phyloP scores from a whole-genome alignment of 2,888 invertebrate species.

The Phyllotreta cruciferae region DNA sequence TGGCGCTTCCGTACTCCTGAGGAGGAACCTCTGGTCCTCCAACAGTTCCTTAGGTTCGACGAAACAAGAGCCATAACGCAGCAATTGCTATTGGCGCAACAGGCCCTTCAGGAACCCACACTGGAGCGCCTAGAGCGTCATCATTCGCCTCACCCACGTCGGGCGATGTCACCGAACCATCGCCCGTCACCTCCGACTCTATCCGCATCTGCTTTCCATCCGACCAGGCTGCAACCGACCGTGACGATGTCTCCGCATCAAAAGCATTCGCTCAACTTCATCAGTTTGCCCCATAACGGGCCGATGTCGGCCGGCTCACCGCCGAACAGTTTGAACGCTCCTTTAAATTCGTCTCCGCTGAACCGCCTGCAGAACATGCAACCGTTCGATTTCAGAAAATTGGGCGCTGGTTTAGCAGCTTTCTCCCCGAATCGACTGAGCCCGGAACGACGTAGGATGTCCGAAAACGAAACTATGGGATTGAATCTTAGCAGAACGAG shows the following conservation, averaged over 20 bases:
- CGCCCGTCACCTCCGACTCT: constrained; percentile 68
- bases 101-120: constrained; percentile 66
- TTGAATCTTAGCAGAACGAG: constrained; percentile 68
- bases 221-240: constrained; percentile 48
- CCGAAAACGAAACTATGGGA: constrained; percentile 65
- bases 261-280: constrained; percentile 60
- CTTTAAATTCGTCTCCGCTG: constrained; percentile 74
- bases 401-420: constrained; percentile 66
- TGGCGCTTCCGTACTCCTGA: constrained; percentile 88
- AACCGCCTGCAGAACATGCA: constrained; percentile 94
- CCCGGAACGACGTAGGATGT: constrained; percentile 63
- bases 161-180: constrained; percentile 74
- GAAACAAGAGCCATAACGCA: constrained; percentile 86
- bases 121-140: constrained; percentile 66
- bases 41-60: constrained; percentile 89
- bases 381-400: constrained; percentile 89
- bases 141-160: constrained; percentile 55
- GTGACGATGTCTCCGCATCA: constrained; percentile 62
- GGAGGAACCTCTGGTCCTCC: constrained; percentile 90
- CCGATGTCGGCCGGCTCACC: constrained; percentile 69
- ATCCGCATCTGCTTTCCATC: constrained; percentile 61
- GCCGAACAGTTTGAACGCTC: constrained; percentile 67
- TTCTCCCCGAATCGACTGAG: constrained; percentile 63
- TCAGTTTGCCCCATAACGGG: constrained; percentile 62
- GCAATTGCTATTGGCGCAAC: constrained; percentile 68